Evolutionary conservation across 2,797 vertebrate species (phyloP), one percentile per base, ranked within the genome.

Genomic region (Channallabes apus): DNA sequence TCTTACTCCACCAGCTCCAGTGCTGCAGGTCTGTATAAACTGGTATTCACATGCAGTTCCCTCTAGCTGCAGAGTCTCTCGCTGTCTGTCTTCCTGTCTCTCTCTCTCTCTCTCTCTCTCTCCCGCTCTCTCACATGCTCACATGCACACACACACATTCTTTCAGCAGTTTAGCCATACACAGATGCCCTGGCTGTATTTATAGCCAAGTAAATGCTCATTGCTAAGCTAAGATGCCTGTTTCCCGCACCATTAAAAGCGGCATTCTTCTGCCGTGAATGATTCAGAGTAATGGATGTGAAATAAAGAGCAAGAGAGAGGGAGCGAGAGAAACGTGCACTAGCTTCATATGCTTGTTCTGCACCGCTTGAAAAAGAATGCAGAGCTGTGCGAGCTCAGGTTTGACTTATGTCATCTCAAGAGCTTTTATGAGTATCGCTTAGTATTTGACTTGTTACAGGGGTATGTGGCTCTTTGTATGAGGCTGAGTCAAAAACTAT

Each of bases 241-340:
- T 91, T 91, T 86, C 88, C 58, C 2, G 24, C 85, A 58, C 82
- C 82, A 90, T 93, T 92, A 91, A 89, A 90, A 90, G 87, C 46
- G 22, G 71, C 82, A 85, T 90, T 89, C 90, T 91, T 93, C 88
- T 91, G 90, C 91, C 86, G 92, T 88, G 87, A 82, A 89, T 90
- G 85, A 87, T 85, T 91, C 91, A 86, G 72, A 62, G 79, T 82
- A 84, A 88, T 85, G 76, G 81, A 91, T 72, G 87, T 77, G 71
- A 80, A 51, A 71, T 65, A 82, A 64, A 79, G 77, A 41, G 77
- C 5, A 18, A 76, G 17, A 4, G 72, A 54, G 51, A 72, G 41
- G 15, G 38, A 24, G 41, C 14, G 64, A 38, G 71, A 27, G 32
- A 46, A 77, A 76, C 77, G 51, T 29, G 84, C 67, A 83, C 59